phyloP scores from a whole-genome alignment of 2,113 vertebrate genomes.

The Cyprinodon brontotheroides region DNA sequence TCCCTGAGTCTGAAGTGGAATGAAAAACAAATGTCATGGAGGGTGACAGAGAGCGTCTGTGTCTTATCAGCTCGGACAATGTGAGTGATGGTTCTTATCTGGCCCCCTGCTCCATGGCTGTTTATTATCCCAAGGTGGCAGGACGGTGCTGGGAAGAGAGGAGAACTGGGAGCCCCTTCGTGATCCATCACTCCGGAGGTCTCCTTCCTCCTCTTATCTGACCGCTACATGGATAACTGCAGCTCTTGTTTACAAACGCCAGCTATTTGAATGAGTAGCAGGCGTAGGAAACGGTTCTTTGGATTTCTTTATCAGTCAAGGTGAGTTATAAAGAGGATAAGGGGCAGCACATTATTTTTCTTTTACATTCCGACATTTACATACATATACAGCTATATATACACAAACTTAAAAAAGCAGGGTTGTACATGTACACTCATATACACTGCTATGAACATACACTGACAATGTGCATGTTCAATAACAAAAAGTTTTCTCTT shows the following conservation, averaged over 20 bases:
- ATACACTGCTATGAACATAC: background rate
- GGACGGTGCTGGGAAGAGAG: constrained; percentile 74
- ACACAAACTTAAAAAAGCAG: background rate
- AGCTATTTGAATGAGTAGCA: constrained; percentile 74
- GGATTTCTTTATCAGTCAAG: constrained; percentile 70
- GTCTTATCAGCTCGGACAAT: constrained; percentile 78
- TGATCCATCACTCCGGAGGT: constrained; percentile 79
- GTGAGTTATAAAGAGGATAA: constrained; percentile 67
- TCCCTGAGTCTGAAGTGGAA: constrained; percentile 74
- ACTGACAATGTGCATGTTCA: background rate
- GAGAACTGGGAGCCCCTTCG: constrained; percentile 70
- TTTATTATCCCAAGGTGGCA: constrained; percentile 82
- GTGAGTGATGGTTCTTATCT: constrained; percentile 82
- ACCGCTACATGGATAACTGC: constrained; percentile 75
- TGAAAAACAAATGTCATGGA: constrained; percentile 81
- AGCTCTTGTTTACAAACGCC: constrained; percentile 75
- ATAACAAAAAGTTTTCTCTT: constrained; percentile 2
- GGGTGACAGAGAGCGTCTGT: constrained; percentile 81
- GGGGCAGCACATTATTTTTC: constrained; percentile 57
- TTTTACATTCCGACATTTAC: constrained; percentile 37
- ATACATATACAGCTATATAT: background rate
- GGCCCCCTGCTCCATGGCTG: constrained; percentile 74
- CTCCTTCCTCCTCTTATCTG: constrained; percentile 75
- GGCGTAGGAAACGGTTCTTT: constrained; percentile 69
- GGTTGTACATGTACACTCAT: constrained; percentile 2